Conservation (phyloP, 2,113 vertebrate genomes). For the Pantherophis guttatus region DNA sequence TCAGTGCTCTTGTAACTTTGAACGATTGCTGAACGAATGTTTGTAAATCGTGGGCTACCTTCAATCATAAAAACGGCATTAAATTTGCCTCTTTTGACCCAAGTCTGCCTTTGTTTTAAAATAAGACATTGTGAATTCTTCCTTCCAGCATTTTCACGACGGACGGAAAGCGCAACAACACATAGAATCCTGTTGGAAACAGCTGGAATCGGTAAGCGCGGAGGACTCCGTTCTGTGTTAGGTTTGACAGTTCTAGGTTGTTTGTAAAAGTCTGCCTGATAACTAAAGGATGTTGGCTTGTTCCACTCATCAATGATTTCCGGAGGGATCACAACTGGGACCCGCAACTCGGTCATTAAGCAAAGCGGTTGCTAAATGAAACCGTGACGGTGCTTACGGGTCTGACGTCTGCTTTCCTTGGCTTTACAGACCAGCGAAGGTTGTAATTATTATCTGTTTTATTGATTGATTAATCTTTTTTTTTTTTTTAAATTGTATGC, state of each 20-base stretch:
- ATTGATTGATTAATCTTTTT: background rate
- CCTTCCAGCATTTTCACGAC: constrained; percentile 88
- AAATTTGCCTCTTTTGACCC: no score
- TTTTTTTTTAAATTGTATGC: no score
- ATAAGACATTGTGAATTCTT: constrained; percentile 33
- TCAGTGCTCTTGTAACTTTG: no score
- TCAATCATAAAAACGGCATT: no score
- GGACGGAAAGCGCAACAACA: constrained; percentile 96
- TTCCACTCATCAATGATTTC: background rate
- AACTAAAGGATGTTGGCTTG: background rate
- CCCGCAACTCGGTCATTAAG: background rate
- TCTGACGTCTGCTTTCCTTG: background rate
- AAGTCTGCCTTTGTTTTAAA: background rate
- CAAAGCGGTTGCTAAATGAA: background rate
- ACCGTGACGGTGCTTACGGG: background rate
- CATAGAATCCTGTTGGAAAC: constrained; percentile 94
- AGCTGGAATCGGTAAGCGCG: constrained; percentile 90
- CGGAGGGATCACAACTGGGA: background rate
- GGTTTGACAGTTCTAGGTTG: background rate
- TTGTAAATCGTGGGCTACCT: no score
- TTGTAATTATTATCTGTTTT: background rate
- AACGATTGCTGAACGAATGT: no score
- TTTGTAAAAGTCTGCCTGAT: background rate
- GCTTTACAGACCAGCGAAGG: background rate
- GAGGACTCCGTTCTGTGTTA: background rate